A percentile compares a stretch with the other conserved stretches of the same genome.
Conservation (phyloP, 1,140 invertebrate genomes). For the Drosophila nebulosa region DNA sequence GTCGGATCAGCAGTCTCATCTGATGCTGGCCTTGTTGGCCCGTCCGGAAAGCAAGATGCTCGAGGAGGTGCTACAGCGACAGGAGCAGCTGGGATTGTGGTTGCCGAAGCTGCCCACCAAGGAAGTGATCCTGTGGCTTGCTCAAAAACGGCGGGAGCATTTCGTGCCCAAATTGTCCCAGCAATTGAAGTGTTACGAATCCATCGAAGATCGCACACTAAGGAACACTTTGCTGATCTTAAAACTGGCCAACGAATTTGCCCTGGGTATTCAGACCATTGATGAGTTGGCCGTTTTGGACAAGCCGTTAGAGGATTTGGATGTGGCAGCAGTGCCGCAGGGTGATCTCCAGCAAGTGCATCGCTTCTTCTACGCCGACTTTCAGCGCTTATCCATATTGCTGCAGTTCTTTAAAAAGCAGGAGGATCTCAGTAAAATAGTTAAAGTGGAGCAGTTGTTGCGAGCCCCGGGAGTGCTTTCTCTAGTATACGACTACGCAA, state of each 20-base stretch:
- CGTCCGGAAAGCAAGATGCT: conserved; percentile 38
- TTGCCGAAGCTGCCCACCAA: conserved; percentile 15
- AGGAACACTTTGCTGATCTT: conserved; percentile 66
- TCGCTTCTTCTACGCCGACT: conserved; percentile 68
- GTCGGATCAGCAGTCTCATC: conserved; percentile 20
- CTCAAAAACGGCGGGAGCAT: conserved; percentile 34
- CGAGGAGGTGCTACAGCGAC: conserved; percentile 17
- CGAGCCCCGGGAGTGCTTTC: conserved; percentile 44
- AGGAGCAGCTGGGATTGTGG: conserved; percentile 1
- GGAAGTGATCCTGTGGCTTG: conserved; percentile 52
- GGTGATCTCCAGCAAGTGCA: conserved; percentile 53
- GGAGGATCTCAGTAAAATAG: conserved; percentile 26
- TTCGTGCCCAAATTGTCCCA: conserved; percentile 59
- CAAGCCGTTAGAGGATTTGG: conserved; percentile 35
- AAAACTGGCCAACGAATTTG: conserved; percentile 65
- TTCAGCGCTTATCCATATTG: conserved; percentile 56
- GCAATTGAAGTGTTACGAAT: conserved; percentile 47
- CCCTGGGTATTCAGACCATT: conserved; percentile 42
- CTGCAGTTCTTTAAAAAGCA: conserved; percentile 54
- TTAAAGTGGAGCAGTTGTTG: conserved; percentile 59
- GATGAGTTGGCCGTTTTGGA: conserved; percentile 56
- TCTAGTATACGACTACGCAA: conserved; percentile 57
- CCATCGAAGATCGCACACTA: conserved; percentile 41
- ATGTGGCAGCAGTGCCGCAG: conserved; percentile 17
- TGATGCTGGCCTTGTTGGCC: conserved; percentile 46